Conservation (phyloP, 2,113 vertebrate species). For the Symphodus melops region DNA sequence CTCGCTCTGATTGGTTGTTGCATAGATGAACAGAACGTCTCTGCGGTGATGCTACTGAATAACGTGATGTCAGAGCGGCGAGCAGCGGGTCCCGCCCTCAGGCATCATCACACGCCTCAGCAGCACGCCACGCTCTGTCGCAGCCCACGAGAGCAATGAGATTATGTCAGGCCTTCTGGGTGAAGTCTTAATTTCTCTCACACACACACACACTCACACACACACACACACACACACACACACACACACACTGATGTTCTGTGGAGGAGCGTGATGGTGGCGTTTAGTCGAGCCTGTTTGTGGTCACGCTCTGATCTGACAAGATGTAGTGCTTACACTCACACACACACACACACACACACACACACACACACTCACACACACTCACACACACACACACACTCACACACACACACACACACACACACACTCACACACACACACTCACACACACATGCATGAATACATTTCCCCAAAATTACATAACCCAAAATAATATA, state of each 20-base stretch:
- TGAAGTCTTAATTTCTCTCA: not conserved
- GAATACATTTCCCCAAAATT: not conserved
- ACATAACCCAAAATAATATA: slow-evolving; percentile 21
- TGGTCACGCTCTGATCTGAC: slow-evolving; percentile 19
- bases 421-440: too few species aligned
- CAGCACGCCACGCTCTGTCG: not conserved
- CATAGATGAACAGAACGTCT: too few species aligned
- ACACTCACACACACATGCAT: slow-evolving; percentile 22
- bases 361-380: too few species aligned
- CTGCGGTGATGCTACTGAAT: not conserved
- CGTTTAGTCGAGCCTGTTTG: not conserved
- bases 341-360: too few species aligned
- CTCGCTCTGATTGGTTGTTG: not conserved
- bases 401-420: too few species aligned
- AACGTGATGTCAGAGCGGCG: slow-evolving; percentile 11
- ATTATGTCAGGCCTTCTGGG: slow-evolving; percentile 6
- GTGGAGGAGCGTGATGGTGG: not conserved
- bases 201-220: not conserved
- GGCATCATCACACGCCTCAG: slow-evolving; percentile 4
- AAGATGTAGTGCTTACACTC: slow-evolving; percentile 2
- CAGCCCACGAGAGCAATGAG: not conserved
- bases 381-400: too few species aligned
- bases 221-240: not conserved
- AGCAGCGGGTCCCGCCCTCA: slow-evolving; percentile 4
- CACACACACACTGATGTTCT: not conserved